Evolutionary conservation across 2,113 vertebrate genomes (phyloP), one percentile per base, ranked within the genome.

Genomic region (Polypterus bichir): DNA sequence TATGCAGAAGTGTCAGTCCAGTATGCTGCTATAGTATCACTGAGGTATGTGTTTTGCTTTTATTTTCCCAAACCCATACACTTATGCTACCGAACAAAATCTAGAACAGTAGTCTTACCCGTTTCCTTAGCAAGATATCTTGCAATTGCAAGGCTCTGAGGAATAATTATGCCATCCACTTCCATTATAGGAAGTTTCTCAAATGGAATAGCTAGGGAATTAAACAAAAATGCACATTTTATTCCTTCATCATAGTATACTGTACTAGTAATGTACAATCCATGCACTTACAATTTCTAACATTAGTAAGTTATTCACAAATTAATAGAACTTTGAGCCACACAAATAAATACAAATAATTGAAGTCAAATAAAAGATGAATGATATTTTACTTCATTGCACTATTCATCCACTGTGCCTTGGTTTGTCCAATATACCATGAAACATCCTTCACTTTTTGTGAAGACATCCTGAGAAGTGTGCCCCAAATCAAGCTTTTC

Each of bases 81-180:
- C 9, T 55, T 10, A 55, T 55, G 47, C 8, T 46, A 59, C 47
- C 6, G 52, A 47, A 56, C 9, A 57, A 11, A 44, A 4, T 6
- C 54, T 1, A 47, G 6, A 45, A 45, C 45, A n/a, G 9, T 2
- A 44, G 48, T 5, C 2, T 79, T 84, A 88, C 87, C 87, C 81
- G 83, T 67, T 74, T 83, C 76, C 77, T 66, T 85, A 56, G 81
- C 76, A 27, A 89, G 61, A 44, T 83, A 86, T 72, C 87, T 79
- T 52, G 77, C 85, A 5, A 88, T 88, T 2, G 87, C 85, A 3
- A 88, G 70, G 59, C 85, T 89, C 72, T 89, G 87, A 63, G 85
- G 79, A 65, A 86, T 73, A 4, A 6, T 46, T 53, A 75, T 54
- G 60, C 83, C 83, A 1, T 86, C 76, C 0, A 85, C 79, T 71